Conservation (phyloP, 64 coral and sea anemone species). For the Porites australiensis region DNA sequence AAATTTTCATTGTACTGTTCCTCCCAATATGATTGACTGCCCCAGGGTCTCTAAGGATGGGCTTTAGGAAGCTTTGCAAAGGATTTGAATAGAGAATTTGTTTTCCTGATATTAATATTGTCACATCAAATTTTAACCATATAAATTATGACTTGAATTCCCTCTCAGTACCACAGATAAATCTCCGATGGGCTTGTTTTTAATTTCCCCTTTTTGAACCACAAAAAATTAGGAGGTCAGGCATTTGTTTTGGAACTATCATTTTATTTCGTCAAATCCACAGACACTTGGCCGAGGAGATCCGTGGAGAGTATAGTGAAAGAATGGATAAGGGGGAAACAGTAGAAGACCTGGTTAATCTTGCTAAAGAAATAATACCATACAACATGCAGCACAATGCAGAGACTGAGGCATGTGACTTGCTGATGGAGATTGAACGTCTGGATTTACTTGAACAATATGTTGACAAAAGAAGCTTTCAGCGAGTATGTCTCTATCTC, state of each 20-base stretch:
- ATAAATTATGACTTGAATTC: no score
- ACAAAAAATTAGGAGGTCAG: no score
- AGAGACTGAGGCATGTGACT: constrained; percentile 95
- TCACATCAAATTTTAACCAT: no score
- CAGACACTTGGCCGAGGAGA: constrained; percentile 97
- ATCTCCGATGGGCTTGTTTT: no score
- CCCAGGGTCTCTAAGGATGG: no score
- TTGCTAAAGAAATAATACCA: constrained; percentile 88
- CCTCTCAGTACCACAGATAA: no score
- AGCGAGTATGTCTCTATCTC: constrained; percentile 95
- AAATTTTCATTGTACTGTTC: no score
- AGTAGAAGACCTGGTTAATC: constrained; percentile 72
- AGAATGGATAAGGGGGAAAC: constrained; percentile 55
- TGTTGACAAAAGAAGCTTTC: constrained; percentile 88
- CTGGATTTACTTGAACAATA: constrained; percentile 79
- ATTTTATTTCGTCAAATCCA: not conserved
- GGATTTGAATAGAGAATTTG: no score
- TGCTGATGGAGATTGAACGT: constrained; percentile 96
- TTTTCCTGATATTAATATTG: no score
- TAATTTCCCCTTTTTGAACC: no score
- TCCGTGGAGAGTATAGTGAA: constrained; percentile 85
- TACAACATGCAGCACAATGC: constrained; percentile 98
- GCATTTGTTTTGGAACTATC: not conserved
- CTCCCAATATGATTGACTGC: no score
- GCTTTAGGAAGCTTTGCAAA: no score